Percentiles rank a stretch among this genome's conserved stretches.
These are phyloP conservation scores for Muscicapa adusta DNA, from an alignment of 2,113 vertebrate genomes.

Conservation along the genomic window DNA sequence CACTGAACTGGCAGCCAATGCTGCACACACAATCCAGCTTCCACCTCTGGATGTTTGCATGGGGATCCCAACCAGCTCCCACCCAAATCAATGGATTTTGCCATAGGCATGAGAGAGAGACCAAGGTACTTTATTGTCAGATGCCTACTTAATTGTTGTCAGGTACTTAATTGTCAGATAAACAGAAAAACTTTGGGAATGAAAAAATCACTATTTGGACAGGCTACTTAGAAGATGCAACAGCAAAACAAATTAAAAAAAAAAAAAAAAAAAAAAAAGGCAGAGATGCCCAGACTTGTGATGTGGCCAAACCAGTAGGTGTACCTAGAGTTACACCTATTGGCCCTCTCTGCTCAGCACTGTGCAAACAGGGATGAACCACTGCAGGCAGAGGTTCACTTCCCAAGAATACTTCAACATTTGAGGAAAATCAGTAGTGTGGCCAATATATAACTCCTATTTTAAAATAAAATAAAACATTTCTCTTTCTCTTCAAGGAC, in stretches of 20 bases:
- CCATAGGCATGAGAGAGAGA: background rate
- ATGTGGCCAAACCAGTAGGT: background rate
- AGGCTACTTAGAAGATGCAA: background rate
- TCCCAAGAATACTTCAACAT: background rate
- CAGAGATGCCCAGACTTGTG: background rate
- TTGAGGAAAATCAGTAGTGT: background rate
- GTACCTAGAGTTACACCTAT: background rate
- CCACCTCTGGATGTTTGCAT: background rate
- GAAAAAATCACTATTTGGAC: background rate
- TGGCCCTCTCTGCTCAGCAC: accelerated
- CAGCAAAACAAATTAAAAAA: background rate
- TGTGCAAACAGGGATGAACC: background rate
- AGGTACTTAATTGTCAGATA: background rate
- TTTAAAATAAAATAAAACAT: background rate
- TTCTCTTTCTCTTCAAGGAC: background rate
- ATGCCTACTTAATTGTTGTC: background rate
- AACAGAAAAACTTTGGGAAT: background rate
- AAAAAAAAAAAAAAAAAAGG: background rate
- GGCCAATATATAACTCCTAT: background rate
- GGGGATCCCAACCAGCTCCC: background rate
- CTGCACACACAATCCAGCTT: background rate
- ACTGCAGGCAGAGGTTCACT: background rate
- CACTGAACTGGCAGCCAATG: background rate
- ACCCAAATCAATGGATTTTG: background rate
- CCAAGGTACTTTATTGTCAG: background rate